Base-by-base conservation (phyloP, 2,888 invertebrate genomes). In the Drepanosiphum platanoidis region DNA sequence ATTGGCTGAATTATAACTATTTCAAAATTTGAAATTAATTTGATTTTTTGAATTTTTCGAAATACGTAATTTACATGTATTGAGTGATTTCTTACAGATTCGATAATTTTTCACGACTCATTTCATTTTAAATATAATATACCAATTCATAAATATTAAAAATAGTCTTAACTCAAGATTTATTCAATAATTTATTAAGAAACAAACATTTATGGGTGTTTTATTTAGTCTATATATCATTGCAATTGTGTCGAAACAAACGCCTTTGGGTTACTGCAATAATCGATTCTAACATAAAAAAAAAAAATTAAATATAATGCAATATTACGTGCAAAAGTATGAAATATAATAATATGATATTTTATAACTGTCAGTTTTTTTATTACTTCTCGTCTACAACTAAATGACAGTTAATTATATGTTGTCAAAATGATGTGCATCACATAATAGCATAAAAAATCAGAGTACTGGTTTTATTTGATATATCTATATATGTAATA, bases 351-450 rank as follows among this genome's bases (percentile, higher is more conserved):
- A 39, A 36, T 77, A 39, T 66, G 42, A 64, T 78, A 66, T 78
- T 78, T 80, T 52, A 70, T 70, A 70, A 80, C 68, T 80, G 80
- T 80, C 80, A 80, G 80, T 80, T 70, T 32, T 80, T 80, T 39
- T 52, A 80, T 80, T 58, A 70, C 11, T 46, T 52, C 18, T 58
- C 15, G 13, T 66, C 46, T n/a, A 13, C 8, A 22, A 27, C 8
- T 18, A 52, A 27, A 46, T 52, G 70, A 70, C 70, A 80, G 80
- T 52, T 80, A 80, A 80, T 80, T 80, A 80, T 52, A 80, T 34
- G 80, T 52, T 80, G 80, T 80, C 52, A 52, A 22, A 52, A 46
- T 36, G 36, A 80, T 36, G 68, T 27, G 27, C 27, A 70, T 66
- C 61, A 61, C 18, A 77, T 79, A 15, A 32, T 46, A 32, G 22